Percentiles rank a stretch among this genome's conserved stretches.
Evolutionary conservation across 2,113 vertebrate species (phyloP).

Genomic region (Seriola quinqueradiata): DNA sequence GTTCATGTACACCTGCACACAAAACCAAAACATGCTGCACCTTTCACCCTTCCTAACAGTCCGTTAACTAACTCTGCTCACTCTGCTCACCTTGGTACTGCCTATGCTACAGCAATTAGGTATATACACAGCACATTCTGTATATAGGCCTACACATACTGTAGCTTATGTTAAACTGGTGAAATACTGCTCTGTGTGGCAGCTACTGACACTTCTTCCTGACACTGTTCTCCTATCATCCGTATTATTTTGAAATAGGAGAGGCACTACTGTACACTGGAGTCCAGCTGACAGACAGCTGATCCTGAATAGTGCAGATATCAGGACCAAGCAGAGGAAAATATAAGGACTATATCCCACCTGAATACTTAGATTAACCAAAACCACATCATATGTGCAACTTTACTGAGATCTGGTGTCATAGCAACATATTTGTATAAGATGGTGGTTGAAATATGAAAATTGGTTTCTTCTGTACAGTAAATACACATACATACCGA

Average conservation of each 20-base stretch:
- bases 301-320: slow-evolving; percentile 21
- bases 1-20: neutral
- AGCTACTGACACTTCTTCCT: neutral
- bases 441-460: neutral
- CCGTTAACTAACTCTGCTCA: no score
- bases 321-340: slow-evolving; percentile 41
- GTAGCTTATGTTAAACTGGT: neutral
- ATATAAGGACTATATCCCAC: neutral
- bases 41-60: neutral
- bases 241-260: slow-evolving; percentile 19
- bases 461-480: neutral
- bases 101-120: neutral
- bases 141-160: no score
- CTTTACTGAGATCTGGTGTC: slow-evolving; percentile 7
- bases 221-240: neutral
- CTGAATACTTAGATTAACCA: neutral
- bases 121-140: neutral
- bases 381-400: neutral
- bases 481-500: slow-evolving; percentile 77
- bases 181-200: neutral
- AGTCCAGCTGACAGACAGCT: slow-evolving; percentile 18
- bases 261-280: neutral
- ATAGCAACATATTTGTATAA: slow-evolving; percentile 11
- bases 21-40: neutral
- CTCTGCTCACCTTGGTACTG: neutral